phyloP scores from a whole-genome alignment of 2,797 vertebrate species.

The Sphenodon punctatus region DNA sequence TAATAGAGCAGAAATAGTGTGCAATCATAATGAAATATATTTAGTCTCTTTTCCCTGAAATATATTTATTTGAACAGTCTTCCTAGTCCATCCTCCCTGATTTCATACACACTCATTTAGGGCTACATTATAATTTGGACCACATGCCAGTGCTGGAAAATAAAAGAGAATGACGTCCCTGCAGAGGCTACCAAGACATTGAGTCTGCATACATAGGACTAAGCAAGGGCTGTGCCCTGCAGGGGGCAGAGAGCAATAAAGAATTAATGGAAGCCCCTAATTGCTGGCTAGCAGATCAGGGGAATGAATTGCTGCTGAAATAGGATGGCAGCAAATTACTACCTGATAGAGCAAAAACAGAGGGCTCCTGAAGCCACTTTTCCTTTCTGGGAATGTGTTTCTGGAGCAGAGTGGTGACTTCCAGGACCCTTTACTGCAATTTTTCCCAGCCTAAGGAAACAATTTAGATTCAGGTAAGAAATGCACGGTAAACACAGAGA shows the following conservation, averaged over 20 bases:
- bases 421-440: background rate
- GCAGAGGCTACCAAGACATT: no score
- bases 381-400: background rate
- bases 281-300: background rate
- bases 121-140: background rate
- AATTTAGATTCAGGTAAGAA: background rate
- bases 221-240: background rate
- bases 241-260: no score
- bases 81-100: background rate
- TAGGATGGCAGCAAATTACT: background rate
- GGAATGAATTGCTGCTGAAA: background rate
- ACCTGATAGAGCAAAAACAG: background rate
- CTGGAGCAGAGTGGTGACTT: background rate
- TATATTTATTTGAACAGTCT: background rate
- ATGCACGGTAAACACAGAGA: background rate
- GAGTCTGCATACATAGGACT: background rate
- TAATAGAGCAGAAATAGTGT: background rate
- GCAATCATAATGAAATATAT: background rate
- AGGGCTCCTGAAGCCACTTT: background rate
- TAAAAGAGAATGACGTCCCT: background rate
- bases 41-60: background rate
- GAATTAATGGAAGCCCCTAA: background rate
- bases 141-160: background rate
- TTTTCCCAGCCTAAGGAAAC: fast-evolving
- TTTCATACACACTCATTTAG: background rate